Conservation (phyloP, 2,797 vertebrate species). For the Staurois parvus region DNA sequence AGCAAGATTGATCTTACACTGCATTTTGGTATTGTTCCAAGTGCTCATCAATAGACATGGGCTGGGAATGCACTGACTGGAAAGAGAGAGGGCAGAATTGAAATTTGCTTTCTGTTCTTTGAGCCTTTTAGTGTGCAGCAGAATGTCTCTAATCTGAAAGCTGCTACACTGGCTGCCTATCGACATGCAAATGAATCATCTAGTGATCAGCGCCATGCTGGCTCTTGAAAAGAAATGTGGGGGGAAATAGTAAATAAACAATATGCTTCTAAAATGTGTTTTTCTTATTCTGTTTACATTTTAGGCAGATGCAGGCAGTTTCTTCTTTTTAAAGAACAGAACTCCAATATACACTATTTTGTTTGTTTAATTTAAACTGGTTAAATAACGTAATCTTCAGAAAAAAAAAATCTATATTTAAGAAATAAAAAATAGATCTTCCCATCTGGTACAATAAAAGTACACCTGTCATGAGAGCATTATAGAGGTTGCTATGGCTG, state of each 20-base stretch:
- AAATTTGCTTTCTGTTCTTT: constrained; percentile 81
- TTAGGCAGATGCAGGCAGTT: no score
- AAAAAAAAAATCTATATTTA: no score
- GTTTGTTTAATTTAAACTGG: no score
- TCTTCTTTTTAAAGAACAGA: neutral
- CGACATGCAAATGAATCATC: constrained; percentile 92
- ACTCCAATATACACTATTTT: neutral
- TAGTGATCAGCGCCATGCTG: constrained; percentile 70
- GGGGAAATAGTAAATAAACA: neutral
- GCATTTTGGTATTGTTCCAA: constrained; percentile 92
- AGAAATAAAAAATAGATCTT: no score
- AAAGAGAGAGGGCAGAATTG: constrained; percentile 82
- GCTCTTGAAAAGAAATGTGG: constrained; percentile 71
- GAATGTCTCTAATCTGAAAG: constrained; percentile 95
- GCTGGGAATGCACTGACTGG: constrained; percentile 83
- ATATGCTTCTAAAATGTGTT: neutral
- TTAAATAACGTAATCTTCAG: neutral
- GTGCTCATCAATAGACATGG: constrained; percentile 82
- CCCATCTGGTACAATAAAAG: no score
- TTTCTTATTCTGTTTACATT: neutral
- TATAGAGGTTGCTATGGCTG: no score
- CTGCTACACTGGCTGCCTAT: constrained; percentile 81
- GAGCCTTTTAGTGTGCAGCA: constrained; percentile 94
- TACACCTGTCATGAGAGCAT: no score
- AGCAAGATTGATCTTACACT: constrained; percentile 92